Percentiles rank a stretch among this genome's conserved stretches.
phyloP scores from a whole-genome alignment of 2,888 invertebrate species.

The Lepidocyrtinus sp. region DNA sequence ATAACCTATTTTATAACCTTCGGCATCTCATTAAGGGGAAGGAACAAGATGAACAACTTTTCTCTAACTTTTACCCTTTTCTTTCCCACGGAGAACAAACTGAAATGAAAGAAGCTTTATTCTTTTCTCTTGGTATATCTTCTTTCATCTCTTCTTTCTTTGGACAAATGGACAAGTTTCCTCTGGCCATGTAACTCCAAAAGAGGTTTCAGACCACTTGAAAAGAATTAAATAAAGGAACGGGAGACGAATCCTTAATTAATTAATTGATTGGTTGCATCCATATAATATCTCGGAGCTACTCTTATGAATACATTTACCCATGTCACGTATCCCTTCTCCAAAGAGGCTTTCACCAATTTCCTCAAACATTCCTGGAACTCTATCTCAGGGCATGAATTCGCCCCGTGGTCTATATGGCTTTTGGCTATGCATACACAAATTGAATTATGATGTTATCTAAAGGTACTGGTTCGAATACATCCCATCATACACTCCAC shows the following conservation, averaged over 20 bases:
- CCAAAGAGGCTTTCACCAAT: no score
- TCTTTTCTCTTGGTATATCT: neutral
- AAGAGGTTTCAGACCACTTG: no score
- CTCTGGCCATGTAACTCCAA: neutral
- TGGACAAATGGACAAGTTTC: neutral
- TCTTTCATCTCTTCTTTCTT: neutral
- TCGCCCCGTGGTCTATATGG: no score
- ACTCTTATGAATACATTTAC: no score
- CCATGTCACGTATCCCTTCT: no score
- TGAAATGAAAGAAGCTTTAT: neutral
- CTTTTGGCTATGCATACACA: neutral
- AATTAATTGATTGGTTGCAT: slow-evolving; percentile 54
- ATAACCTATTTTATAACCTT: slow-evolving; percentile 41
- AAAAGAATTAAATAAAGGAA: no score
- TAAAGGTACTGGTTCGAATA: neutral
- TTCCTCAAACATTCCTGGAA: no score
- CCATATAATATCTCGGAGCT: neutral
- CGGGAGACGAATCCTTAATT: slow-evolving; percentile 46
- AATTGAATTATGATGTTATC: neutral
- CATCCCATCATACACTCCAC: neutral
- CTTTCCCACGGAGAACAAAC: slow-evolving; percentile 5
- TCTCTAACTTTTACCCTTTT: slow-evolving; percentile 16
- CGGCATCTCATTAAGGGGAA: slow-evolving; percentile 47
- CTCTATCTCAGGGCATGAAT: no score
- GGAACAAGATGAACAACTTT: slow-evolving; percentile 23